These are phyloP conservation scores for Parauchenoglanis punctatus DNA, from an alignment of 2,797 vertebrate genomes.

Conservation along the genomic window DNA sequence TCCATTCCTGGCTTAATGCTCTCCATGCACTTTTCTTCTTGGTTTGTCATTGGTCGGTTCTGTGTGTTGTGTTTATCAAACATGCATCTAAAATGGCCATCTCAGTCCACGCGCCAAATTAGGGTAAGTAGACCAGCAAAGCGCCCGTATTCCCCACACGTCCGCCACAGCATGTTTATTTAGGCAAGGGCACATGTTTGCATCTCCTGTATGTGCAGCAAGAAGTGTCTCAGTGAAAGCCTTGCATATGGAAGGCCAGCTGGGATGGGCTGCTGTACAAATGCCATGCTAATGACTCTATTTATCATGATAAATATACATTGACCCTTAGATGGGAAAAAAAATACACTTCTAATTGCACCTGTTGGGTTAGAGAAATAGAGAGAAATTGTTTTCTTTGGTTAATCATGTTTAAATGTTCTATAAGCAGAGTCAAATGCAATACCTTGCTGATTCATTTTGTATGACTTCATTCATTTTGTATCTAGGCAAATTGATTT, in stretches of 20 bases:
- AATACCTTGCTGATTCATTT: background rate
- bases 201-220: slow-evolving; percentile 50
- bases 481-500: slow-evolving; percentile 14
- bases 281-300: slow-evolving; percentile 64
- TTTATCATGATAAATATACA: slow-evolving; percentile 57
- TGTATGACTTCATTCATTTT: slow-evolving; percentile 16
- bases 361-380: background rate
- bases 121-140: slow-evolving; percentile 77
- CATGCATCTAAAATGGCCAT: slow-evolving; percentile 73
- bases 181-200: slow-evolving; percentile 62
- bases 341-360: slow-evolving; percentile 6
- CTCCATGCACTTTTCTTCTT: slow-evolving; percentile 65
- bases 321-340: slow-evolving; percentile 46
- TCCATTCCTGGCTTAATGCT: slow-evolving; percentile 63
- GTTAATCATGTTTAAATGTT: slow-evolving; percentile 11
- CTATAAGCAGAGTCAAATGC: slow-evolving; percentile 1
- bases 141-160: slow-evolving; percentile 57
- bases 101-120: slow-evolving; percentile 83
- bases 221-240: slow-evolving; percentile 44
- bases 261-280: slow-evolving; percentile 55
- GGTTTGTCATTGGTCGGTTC: slow-evolving; percentile 76
- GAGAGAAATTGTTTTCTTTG: background rate
- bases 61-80: slow-evolving; percentile 84
- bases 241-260: slow-evolving; percentile 63
- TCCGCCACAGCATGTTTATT: slow-evolving; percentile 63